Conservation (phyloP, 2,113 vertebrate species). For the Rhombomys opimus region DNA sequence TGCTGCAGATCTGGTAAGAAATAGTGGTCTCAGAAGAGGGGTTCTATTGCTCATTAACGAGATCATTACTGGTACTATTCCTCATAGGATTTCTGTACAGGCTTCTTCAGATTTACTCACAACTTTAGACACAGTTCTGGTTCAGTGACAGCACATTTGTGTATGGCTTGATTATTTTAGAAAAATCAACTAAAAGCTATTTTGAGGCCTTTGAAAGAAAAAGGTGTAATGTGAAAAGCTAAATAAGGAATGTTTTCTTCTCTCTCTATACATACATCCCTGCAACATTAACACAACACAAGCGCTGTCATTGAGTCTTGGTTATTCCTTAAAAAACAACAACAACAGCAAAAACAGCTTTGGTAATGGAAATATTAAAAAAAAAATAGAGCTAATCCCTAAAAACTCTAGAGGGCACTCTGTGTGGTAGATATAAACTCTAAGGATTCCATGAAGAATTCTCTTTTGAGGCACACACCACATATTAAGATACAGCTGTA, state of each 20-base stretch:
- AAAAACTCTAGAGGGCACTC: slow-evolving; percentile 28
- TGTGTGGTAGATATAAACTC: not conserved
- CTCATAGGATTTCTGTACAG: slow-evolving; percentile 2
- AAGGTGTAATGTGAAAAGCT: not conserved
- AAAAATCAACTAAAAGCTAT: slow-evolving; percentile 23
- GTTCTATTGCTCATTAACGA: slow-evolving; percentile 40
- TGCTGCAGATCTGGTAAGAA: not conserved
- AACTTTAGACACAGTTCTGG: not conserved
- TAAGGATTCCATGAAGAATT: not conserved
- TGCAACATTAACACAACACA: not conserved
- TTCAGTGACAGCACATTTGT: slow-evolving; percentile 36
- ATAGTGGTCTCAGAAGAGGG: not conserved
- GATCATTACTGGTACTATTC: slow-evolving; percentile 39
- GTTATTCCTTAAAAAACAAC: slow-evolving; percentile 2
- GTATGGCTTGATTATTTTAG: slow-evolving; percentile 46
- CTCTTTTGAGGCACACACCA: not conserved
- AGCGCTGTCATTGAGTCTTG: not conserved
- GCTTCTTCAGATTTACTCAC: slow-evolving; percentile 21
- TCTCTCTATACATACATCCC: too few relatives aligned
- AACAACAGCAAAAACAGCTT: not conserved
- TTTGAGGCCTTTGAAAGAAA: slow-evolving; percentile 56
- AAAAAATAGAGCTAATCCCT: slow-evolving; percentile 3
- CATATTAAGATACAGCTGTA: not conserved
- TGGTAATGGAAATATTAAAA: slow-evolving; percentile 41
- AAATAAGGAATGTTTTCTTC: slow-evolving; percentile 37